A percentile compares a stretch with the other conserved stretches of the same genome.
These are phyloP conservation scores for Cyprinella venusta DNA, from an alignment of 2,797 vertebrate genomes.

Conservation along the genomic window DNA sequence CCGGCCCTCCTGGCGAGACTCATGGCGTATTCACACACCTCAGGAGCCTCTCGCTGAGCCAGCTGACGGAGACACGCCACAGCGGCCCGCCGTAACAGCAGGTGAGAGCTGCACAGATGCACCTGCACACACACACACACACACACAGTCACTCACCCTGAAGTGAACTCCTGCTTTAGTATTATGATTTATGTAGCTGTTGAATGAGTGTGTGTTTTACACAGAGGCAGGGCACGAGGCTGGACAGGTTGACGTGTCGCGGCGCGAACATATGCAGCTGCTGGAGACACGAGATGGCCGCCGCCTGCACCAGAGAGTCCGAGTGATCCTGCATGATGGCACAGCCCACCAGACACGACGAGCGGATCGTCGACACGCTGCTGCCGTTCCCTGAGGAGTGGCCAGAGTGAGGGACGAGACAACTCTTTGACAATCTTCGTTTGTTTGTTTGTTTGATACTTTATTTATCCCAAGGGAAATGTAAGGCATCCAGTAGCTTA, in stretches of 20 bases:
- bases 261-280: constrained; percentile 99
- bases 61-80: constrained; percentile 96
- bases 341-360: constrained; percentile 96
- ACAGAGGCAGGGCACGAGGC: constrained; percentile 96
- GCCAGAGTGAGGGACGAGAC: neutral
- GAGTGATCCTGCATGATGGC: constrained; percentile 99
- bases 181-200: too few species aligned
- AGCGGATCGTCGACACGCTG: constrained; percentile 96
- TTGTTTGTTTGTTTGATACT: too few species aligned
- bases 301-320: constrained; percentile 95
- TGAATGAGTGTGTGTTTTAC: constrained; percentile 75
- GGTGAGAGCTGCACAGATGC: constrained; percentile 96
- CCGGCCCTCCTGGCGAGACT: constrained; percentile 88
- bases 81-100: constrained; percentile 92
- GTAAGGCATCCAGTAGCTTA: too few species aligned
- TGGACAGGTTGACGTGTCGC: constrained; percentile 95
- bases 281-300: constrained; percentile 97
- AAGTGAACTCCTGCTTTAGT: too few species aligned
- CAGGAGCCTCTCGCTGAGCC: constrained; percentile 93
- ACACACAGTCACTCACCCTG: constrained; percentile 3
- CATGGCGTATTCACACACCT: constrained; percentile 98
- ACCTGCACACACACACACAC: constrained; percentile 75
- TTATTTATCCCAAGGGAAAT: too few species aligned
- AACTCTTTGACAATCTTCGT: too few species aligned
- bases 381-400: constrained; percentile 87